Conservation (phyloP, 2,888 invertebrate genomes). For the Spodoptera picta region DNA sequence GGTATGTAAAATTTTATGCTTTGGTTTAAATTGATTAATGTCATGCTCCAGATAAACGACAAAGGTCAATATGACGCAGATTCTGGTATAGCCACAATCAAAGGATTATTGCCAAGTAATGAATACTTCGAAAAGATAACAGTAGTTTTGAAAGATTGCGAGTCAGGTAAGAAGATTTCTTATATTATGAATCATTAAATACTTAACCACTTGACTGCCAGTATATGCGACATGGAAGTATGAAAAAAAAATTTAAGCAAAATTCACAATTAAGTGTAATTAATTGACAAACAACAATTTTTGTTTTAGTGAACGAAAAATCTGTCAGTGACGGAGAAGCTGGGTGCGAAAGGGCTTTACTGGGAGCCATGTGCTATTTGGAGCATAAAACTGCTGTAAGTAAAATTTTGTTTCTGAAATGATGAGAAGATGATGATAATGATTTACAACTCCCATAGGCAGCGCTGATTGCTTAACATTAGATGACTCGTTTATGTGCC, state of each 20-base stretch:
- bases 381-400: conserved; percentile 22
- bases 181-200: neutral
- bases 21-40: neutral
- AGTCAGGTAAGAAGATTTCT: conserved; percentile 11
- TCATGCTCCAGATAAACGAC: conserved; percentile 7
- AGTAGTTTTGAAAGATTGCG: conserved; percentile 7
- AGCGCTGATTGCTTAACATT: too few species aligned
- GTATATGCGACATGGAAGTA: too few species aligned
- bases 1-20: too few species aligned
- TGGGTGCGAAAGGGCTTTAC: conserved; percentile 58
- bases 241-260: too few species aligned
- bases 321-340: conserved; percentile 9
- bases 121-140: neutral
- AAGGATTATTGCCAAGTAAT: neutral
- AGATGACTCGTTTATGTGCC: too few species aligned
- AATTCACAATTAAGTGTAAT: too few species aligned
- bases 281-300: too few species aligned
- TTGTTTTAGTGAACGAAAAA: too few species aligned
- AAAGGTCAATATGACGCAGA: conserved; percentile 11
- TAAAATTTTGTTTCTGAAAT: too few species aligned
- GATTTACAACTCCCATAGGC: too few species aligned
- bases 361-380: conserved; percentile 48
- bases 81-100: neutral
- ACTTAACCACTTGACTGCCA: too few species aligned
- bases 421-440: too few species aligned